phyloP scores from a whole-genome alignment of 2,797 vertebrate species.

The Scomberomorus guttatus region DNA sequence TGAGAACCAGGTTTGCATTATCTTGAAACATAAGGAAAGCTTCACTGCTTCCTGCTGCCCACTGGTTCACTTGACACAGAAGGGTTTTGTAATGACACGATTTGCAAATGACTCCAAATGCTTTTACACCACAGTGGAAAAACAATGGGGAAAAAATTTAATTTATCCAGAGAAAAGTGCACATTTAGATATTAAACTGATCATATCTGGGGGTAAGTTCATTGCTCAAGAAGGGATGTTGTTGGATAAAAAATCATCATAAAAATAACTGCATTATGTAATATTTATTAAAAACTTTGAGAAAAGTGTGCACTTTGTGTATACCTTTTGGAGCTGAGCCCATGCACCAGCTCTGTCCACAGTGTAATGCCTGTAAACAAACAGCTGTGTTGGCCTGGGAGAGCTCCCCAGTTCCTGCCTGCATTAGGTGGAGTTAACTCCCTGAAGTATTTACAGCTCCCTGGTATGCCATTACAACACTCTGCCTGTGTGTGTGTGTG shows the following conservation, averaged over 20 bases:
- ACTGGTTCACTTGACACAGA: neutral
- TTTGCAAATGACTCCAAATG: neutral
- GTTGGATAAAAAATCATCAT: slow-evolving; percentile 7
- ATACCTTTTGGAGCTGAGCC: slow-evolving; percentile 62
- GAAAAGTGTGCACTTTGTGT: slow-evolving; percentile 19
- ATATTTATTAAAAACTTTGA: slow-evolving; percentile 26
- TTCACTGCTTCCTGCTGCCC: neutral
- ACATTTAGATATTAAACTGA: neutral
- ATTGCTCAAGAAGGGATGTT: neutral
- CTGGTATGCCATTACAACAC: slow-evolving; percentile 82
- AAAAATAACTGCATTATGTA: slow-evolving; percentile 27
- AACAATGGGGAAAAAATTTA: neutral
- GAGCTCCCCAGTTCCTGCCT: slow-evolving; percentile 78
- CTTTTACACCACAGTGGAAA: neutral
- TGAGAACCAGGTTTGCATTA: slow-evolving; percentile 89
- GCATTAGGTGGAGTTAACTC: slow-evolving; percentile 84
- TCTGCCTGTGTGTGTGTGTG: slow-evolving; percentile 50
- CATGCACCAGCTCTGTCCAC: slow-evolving; percentile 63
- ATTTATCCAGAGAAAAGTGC: slow-evolving; percentile 4
- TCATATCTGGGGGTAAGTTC: neutral
- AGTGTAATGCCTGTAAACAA: slow-evolving; percentile 79
- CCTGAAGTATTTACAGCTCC: slow-evolving; percentile 84
- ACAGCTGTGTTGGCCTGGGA: slow-evolving; percentile 81
- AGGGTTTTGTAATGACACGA: neutral
- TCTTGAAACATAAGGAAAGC: neutral